Percentiles rank a stretch among this genome's conserved stretches.
phyloP scores from a whole-genome alignment of 2,113 vertebrate species.

The Procavia capensis region DNA sequence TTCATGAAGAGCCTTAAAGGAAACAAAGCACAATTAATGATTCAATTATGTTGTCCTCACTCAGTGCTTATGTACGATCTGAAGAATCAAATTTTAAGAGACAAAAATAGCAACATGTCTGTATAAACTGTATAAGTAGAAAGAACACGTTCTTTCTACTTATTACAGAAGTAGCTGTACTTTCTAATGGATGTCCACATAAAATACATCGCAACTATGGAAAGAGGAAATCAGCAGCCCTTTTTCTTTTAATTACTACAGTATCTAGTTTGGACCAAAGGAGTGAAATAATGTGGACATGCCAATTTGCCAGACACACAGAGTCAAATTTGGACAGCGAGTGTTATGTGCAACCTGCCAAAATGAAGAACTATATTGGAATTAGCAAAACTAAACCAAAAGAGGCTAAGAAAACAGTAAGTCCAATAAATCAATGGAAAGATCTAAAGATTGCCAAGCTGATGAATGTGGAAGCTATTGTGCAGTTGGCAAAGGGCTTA shows the following conservation, averaged over 20 bases:
- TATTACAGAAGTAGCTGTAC: not conserved
- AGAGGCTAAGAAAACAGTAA: slow-evolving; percentile 43
- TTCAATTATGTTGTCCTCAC: not conserved
- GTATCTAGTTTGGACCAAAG: not conserved
- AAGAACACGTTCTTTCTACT: not conserved
- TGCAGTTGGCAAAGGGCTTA: slow-evolving; percentile 25
- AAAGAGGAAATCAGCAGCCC: not conserved
- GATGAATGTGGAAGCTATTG: slow-evolving; percentile 55
- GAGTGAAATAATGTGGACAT: not conserved
- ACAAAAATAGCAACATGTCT: not conserved
- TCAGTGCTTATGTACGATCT: not conserved
- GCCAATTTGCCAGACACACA: not conserved
- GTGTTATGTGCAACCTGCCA: not conserved
- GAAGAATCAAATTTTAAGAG: not conserved
- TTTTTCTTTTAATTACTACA: not conserved
- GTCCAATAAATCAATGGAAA: slow-evolving; percentile 47
- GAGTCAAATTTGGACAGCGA: slow-evolving; percentile 58
- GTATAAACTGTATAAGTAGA: not conserved
- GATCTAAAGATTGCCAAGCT: slow-evolving; percentile 26
- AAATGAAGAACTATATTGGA: not conserved
- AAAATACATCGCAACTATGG: not conserved
- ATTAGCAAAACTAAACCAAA: not conserved
- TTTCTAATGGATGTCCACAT: not conserved
- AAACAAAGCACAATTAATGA: not conserved
- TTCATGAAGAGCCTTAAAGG: not conserved